phyloP scores from a whole-genome alignment of 1,140 invertebrate species.

The Lasioglossum albipes region DNA sequence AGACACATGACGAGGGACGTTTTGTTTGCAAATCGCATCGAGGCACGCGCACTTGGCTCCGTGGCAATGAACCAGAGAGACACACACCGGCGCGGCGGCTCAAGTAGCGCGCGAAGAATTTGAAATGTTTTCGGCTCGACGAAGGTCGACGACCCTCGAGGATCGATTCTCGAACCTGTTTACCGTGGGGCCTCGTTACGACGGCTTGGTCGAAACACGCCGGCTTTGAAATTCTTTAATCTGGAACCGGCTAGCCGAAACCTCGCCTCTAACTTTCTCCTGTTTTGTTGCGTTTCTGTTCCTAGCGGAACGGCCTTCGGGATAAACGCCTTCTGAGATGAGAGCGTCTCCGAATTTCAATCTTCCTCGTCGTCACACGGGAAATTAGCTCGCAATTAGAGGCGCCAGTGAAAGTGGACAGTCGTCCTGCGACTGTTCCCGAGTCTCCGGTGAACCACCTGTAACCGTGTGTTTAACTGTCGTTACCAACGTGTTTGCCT shows the following conservation, averaged over 20 bases:
- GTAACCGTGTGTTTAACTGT: no score
- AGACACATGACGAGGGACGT: neutral
- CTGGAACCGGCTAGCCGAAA: neutral
- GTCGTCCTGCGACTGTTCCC: no score
- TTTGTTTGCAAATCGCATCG: slow-evolving; percentile 34
- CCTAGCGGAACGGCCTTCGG: neutral
- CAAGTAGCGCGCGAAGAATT: slow-evolving; percentile 47
- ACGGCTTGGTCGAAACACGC: neutral
- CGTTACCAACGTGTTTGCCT: no score
- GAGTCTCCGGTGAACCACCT: no score
- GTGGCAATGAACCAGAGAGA: slow-evolving; percentile 37
- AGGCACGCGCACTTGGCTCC: slow-evolving; percentile 21
- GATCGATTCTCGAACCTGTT: slow-evolving; percentile 43
- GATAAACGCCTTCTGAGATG: neutral
- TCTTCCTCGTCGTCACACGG: neutral
- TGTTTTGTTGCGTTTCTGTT: neutral
- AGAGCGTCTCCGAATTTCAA: neutral
- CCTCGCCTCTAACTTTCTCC: slow-evolving; percentile 15
- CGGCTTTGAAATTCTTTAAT: neutral
- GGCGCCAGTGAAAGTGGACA: no score
- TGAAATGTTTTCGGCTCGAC: slow-evolving; percentile 45
- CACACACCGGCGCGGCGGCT: neutral
- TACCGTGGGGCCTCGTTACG: slow-evolving; percentile 8
- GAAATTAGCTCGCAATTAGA: no score
- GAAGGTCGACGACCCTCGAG: slow-evolving; percentile 33